Percentiles rank a stretch among this genome's conserved stretches.
Conservation (phyloP, 2,113 vertebrate species). For the Mionectes macconnelli region DNA sequence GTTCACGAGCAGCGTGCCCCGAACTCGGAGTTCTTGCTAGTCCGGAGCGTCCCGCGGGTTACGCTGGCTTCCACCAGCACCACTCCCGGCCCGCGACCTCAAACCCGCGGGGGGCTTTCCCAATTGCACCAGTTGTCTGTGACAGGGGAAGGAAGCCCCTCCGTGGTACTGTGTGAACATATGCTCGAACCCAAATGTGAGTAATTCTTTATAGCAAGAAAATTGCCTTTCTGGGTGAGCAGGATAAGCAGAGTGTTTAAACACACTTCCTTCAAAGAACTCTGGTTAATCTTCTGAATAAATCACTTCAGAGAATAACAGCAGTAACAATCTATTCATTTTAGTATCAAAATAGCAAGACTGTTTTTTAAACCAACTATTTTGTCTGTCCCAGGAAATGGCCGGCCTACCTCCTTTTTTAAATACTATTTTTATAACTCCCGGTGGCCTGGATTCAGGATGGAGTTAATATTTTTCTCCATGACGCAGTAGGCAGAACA, state of each 20-base stretch:
- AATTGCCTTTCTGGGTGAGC: not conserved
- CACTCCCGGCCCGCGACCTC: not conserved
- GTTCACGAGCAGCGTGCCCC: not conserved
- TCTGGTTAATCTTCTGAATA: not conserved
- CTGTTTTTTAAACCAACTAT: slow-evolving; percentile 37
- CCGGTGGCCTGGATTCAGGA: slow-evolving; percentile 45
- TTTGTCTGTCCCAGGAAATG: slow-evolving; percentile 31
- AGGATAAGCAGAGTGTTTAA: not conserved
- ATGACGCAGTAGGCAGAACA: slow-evolving; percentile 58
- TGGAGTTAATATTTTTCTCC: slow-evolving; percentile 66
- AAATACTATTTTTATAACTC: slow-evolving; percentile 58
- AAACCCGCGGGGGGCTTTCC: not conserved
- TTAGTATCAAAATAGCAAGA: slow-evolving; percentile 15
- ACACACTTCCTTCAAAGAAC: not conserved
- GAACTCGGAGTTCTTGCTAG: not conserved
- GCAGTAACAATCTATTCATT: not conserved
- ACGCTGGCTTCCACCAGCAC: not conserved
- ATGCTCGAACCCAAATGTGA: not conserved
- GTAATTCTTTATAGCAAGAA: not conserved
- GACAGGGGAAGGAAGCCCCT: not conserved
- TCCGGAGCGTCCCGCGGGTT: not conserved
- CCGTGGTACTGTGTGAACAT: not conserved
- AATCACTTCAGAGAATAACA: not conserved
- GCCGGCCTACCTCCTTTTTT: slow-evolving; percentile 43
- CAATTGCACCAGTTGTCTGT: not conserved